These are phyloP conservation scores for Sciurus vulgaris DNA, from an alignment of 2,797 vertebrate genomes.

Conservation along the genomic window DNA sequence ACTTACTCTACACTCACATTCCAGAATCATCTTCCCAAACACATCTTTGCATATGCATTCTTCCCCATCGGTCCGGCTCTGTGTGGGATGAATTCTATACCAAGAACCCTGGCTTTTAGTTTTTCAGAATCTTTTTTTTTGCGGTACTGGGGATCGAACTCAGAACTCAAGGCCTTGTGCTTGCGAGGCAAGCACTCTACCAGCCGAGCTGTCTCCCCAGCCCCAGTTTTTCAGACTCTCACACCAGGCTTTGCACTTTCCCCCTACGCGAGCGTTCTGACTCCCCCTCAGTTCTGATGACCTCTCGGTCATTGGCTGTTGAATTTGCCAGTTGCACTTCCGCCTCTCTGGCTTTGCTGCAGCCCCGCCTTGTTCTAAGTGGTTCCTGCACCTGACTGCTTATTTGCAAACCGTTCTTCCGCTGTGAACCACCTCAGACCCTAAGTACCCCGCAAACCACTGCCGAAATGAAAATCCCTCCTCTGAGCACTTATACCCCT, in stretches of 20 bases:
- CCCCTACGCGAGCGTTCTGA: fast-evolving
- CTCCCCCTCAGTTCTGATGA: background rate
- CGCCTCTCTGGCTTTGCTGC: background rate
- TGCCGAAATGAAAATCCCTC: background rate
- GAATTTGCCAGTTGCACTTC: background rate
- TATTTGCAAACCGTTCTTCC: background rate
- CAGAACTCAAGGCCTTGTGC: too few relatives aligned
- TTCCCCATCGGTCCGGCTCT: background rate
- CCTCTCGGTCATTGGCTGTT: background rate
- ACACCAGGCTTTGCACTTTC: background rate
- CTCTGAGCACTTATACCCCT: background rate
- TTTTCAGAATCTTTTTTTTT: background rate
- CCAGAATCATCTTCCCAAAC: background rate
- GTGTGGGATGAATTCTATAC: background rate
- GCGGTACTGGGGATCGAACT: too few relatives aligned
- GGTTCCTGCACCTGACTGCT: background rate
- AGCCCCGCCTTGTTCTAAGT: too few relatives aligned
- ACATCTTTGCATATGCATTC: background rate
- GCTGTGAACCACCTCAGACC: background rate
- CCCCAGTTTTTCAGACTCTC: background rate
- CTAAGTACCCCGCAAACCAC: background rate
- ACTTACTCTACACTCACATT: background rate
- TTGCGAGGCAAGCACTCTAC: too few relatives aligned
- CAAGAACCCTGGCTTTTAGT: background rate
- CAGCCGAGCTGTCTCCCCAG: too few relatives aligned